phyloP scores from a whole-genome alignment of 2,888 invertebrate genomes.

The Sphaerophoria rueppellii region DNA sequence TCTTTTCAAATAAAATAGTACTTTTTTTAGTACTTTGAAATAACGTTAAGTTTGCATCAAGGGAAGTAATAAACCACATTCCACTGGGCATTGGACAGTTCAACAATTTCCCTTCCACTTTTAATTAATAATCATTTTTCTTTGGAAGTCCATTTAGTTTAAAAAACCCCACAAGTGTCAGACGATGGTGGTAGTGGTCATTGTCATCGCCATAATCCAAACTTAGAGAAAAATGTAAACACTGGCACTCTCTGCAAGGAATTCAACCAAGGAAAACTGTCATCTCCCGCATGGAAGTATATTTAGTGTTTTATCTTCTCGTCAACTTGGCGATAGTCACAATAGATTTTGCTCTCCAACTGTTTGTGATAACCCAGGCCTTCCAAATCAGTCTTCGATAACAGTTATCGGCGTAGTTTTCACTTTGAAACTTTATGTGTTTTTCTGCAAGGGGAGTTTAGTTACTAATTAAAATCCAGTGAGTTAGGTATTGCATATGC shows the following conservation, averaged over 20 bases:
- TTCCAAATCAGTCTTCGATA: slow-evolving; percentile 67
- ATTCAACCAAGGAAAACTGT: slow-evolving; percentile 25
- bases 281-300: slow-evolving; percentile 53
- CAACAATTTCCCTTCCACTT: not conserved
- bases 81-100: not conserved
- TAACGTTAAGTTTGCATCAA: no score
- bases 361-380: slow-evolving; percentile 63
- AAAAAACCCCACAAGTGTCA: slow-evolving; percentile 5
- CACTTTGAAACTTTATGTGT: not conserved
- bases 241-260: slow-evolving; percentile 12
- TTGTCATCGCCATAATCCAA: no score
- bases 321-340: slow-evolving; percentile 67
- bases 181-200: no score
- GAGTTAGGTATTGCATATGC: not conserved
- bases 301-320: slow-evolving; percentile 61
- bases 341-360: slow-evolving; percentile 62
- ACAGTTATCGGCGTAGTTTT: not conserved
- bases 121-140: not conserved
- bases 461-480: not conserved
- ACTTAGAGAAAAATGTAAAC: slow-evolving; percentile 42
- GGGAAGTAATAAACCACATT: not conserved
- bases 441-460: not conserved
- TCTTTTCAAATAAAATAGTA: no score
- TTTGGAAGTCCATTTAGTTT: not conserved
- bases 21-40: no score